Evolutionary conservation across 53 echinoderm and acorn worm species (phyloP).

Genomic region (Antedon mediterranea): DNA sequence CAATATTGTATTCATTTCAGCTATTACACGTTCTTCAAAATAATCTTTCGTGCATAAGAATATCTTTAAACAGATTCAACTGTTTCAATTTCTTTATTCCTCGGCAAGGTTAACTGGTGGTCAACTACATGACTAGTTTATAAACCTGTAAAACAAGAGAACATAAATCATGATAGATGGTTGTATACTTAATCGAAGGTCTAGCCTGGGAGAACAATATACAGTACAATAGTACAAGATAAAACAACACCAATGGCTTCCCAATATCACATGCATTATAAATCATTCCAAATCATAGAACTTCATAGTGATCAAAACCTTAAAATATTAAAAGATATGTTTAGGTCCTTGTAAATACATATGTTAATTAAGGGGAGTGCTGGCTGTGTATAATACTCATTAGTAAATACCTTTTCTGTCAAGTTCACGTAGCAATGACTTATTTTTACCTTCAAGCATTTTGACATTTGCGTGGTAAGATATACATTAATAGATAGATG

Average conservation of each 20-base stretch:
- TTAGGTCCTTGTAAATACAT: background rate
- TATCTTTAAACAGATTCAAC: no score
- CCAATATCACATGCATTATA: background rate
- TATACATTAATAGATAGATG: no score
- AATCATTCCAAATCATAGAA: no score
- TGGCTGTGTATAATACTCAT: background rate
- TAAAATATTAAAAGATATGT: background rate
- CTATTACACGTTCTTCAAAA: background rate
- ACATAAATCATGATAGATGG: background rate
- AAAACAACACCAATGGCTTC: background rate
- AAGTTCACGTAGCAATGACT: background rate
- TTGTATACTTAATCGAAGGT: background rate
- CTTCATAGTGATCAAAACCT: background rate
- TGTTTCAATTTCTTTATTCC: background rate
- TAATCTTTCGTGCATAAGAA: no score
- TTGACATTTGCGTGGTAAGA: background rate
- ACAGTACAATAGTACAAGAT: background rate
- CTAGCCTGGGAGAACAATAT: background rate
- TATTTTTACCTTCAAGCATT: background rate
- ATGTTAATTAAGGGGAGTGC: background rate
- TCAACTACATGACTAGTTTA: background rate
- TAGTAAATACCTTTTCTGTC: background rate
- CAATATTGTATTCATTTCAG: background rate
- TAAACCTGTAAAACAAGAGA: background rate
- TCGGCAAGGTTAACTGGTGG: background rate